Conservation (phyloP, 2,113 vertebrate species). For the Apteryx mantelli region DNA sequence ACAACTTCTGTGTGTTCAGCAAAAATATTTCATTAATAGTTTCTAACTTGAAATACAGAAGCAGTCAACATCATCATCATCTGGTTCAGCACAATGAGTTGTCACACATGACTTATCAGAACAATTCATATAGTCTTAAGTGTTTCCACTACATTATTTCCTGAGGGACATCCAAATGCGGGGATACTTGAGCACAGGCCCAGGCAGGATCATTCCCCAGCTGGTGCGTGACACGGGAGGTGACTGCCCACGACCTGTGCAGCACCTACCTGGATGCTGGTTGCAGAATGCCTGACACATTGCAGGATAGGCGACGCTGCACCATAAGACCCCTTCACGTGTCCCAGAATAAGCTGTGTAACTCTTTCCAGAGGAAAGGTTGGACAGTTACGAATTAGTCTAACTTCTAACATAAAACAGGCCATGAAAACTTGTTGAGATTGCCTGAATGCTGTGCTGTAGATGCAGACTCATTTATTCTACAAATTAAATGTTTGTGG, state of each 20-base stretch:
- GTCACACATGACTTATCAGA: background rate
- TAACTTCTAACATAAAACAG: background rate
- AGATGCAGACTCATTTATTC: background rate
- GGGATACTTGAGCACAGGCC: background rate
- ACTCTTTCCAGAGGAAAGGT: background rate
- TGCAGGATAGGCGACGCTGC: background rate
- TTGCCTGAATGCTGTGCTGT: background rate
- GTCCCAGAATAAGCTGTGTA: background rate
- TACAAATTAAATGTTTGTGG: background rate
- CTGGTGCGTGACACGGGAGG: accelerated
- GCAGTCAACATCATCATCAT: background rate
- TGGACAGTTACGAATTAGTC: background rate
- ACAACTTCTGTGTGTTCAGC: background rate
- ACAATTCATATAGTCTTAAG: background rate
- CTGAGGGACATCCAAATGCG: background rate
- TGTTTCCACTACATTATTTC: accelerated
- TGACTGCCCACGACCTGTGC: accelerated
- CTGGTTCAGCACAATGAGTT: background rate
- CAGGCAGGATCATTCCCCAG: background rate
- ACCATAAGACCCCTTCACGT: accelerated
- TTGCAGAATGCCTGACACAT: background rate
- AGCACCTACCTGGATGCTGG: background rate
- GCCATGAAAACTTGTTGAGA: background rate
- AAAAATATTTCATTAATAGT: background rate
- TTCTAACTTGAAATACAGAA: background rate